Evolutionary conservation across 2,888 invertebrate genomes (phyloP).

Genomic region (Minunthozetes semirufus): DNA sequence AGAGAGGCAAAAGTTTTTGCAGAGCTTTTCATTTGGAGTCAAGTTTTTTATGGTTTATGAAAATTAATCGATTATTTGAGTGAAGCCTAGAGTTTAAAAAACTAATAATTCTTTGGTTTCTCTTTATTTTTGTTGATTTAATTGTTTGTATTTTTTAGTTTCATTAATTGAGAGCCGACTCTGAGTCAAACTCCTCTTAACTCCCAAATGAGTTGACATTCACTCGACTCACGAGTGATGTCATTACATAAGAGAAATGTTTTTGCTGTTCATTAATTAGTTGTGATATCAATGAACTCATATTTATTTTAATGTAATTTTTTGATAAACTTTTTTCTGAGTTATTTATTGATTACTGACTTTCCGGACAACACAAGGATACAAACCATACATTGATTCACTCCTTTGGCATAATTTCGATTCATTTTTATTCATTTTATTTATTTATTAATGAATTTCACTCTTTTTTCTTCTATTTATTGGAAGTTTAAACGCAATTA

Average conservation of each 20-base stretch:
- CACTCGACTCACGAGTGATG: constrained; percentile 10
- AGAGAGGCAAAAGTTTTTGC: neutral
- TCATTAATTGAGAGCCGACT: neutral
- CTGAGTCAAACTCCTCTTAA: neutral
- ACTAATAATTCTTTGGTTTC: neutral
- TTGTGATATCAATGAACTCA: constrained; percentile 15
- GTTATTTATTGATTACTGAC: neutral
- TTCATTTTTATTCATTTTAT: too few species aligned
- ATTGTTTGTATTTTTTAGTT: constrained; percentile 2
- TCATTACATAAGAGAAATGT: neutral
- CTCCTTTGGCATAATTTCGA: neutral
- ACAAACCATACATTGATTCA: neutral
- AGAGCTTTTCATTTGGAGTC: neutral
- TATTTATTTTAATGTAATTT: neutral
- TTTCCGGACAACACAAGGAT: neutral
- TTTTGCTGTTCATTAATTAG: neutral
- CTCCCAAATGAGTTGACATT: neutral
- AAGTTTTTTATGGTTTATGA: neutral
- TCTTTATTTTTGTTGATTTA: neutral
- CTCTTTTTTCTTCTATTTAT: too few species aligned
- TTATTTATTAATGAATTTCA: too few species aligned
- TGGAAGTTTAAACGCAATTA: too few species aligned
- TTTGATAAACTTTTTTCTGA: neutral
- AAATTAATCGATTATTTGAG: constrained; percentile 6
- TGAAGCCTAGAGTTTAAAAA: neutral